Evolutionary conservation across 2,888 invertebrate genomes (phyloP).

Genomic region (Esperia sulphurella): DNA sequence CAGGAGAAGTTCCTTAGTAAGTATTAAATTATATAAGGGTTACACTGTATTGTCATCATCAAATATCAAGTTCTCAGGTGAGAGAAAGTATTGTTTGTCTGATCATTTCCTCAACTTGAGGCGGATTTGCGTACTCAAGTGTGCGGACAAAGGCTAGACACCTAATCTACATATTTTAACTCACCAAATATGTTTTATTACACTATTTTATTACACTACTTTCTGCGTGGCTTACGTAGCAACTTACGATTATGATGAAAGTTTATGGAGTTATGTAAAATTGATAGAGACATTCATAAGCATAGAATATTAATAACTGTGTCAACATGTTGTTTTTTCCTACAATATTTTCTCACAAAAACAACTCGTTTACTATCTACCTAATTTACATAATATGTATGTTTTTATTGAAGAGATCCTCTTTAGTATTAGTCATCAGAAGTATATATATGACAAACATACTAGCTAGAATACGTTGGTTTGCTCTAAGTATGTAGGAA

Average conservation of each 20-base stretch:
- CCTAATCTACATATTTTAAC: too few relatives aligned
- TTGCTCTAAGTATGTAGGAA: too few relatives aligned
- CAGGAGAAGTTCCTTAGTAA: conserved; percentile 63
- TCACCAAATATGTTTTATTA: not conserved
- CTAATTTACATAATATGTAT: not conserved
- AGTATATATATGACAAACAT: not conserved
- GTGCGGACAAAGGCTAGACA: too few relatives aligned
- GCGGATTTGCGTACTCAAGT: too few relatives aligned
- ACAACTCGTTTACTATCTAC: not conserved
- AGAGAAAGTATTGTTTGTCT: too few relatives aligned
- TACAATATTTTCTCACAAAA: not conserved
- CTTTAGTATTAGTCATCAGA: conserved; percentile 4
- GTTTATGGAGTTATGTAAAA: conserved; percentile 6
- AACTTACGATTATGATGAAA: conserved; percentile 9
- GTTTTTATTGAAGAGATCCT: not conserved
- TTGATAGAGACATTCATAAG: not conserved
- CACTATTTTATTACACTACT: conserved; percentile 4
- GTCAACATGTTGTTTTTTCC: conserved; percentile 3
- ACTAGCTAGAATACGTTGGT: not conserved
- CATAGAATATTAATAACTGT: conserved; percentile 9
- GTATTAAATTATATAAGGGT: conserved; percentile 23
- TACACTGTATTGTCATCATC: too few relatives aligned
- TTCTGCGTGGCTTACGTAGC: not conserved
- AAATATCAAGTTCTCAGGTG: too few relatives aligned
- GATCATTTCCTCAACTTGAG: too few relatives aligned